These are phyloP conservation scores for Typhlichthys eigenmanni DNA, from an alignment of 2,797 vertebrate species.

Conservation along the genomic window DNA sequence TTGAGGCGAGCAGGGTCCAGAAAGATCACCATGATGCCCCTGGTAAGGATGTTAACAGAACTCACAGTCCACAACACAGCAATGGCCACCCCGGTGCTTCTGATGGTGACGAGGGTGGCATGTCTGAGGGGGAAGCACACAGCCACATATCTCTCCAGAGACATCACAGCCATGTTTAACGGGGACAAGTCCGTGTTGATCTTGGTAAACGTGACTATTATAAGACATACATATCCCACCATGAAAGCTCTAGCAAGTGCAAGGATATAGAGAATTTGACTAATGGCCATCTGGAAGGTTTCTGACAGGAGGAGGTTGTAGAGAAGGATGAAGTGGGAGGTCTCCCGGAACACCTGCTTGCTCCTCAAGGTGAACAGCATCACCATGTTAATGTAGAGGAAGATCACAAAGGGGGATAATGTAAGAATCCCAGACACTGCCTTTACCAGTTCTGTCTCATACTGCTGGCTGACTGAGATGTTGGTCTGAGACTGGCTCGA, in stretches of 20 bases:
- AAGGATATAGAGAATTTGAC: conserved; percentile 35
- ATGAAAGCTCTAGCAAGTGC: conserved; percentile 4
- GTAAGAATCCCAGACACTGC: too few species aligned
- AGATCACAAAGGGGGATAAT: conserved; percentile 12
- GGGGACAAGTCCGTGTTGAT: conserved; percentile 44
- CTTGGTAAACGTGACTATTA: conserved; percentile 11
- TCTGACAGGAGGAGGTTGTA: conserved; percentile 56
- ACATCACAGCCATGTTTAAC: conserved; percentile 71
- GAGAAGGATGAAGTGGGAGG: conserved; percentile 54
- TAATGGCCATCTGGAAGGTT: conserved; percentile 35
- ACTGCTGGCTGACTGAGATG: too few species aligned
- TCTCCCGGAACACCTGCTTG: conserved; percentile 55
- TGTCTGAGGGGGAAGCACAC: conserved; percentile 68
- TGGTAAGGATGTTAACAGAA: conserved; percentile 22
- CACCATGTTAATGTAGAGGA: conserved; percentile 40
- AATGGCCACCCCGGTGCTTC: conserved; percentile 43
- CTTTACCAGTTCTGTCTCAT: too few species aligned
- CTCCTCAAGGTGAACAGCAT: conserved; percentile 52
- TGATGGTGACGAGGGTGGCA: conserved; percentile 49
- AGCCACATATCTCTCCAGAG: conserved; percentile 69
- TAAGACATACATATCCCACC: conserved; percentile 40
- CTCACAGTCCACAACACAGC: conserved; percentile 47
- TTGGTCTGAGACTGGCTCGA: too few species aligned
- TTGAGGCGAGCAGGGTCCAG: neutral
- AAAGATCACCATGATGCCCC: conserved; percentile 18